Evolutionary conservation across 2,888 invertebrate species (phyloP).

Genomic region (Ophonus ardosiacus): DNA sequence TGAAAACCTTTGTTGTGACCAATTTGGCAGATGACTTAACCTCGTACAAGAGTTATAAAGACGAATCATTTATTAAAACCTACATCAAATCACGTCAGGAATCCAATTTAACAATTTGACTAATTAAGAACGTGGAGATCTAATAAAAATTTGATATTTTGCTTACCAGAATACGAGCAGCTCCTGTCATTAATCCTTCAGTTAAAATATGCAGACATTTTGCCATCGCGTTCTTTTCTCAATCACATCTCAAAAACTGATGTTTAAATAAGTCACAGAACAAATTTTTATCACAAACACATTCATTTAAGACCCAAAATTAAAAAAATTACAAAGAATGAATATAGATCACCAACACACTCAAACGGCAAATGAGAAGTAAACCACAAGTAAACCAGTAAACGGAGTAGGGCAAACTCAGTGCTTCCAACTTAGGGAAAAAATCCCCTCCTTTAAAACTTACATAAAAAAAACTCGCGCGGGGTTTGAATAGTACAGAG

Average conservation of each 20-base stretch:
- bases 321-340: conserved; percentile 57
- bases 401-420: conserved; percentile 37
- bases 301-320: conserved; percentile 44
- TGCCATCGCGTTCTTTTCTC: conserved; percentile 17
- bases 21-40: conserved; percentile 42
- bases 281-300: conserved; percentile 54
- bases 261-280: conserved; percentile 46
- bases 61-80: conserved; percentile 20
- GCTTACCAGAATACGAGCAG: conserved; percentile 52
- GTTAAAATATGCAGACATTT: conserved; percentile 38
- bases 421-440: conserved; percentile 17
- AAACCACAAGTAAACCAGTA: not conserved
- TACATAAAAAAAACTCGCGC: conserved; percentile 2
- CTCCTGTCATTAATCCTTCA: conserved; percentile 58
- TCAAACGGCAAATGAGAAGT: conserved; percentile 58
- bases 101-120: not conserved
- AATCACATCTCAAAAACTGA: conserved; percentile 49
- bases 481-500: too few species aligned
- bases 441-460: conserved; percentile 5
- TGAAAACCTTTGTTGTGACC: conserved; percentile 36
- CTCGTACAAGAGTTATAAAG: conserved; percentile 7
- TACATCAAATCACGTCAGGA: conserved; percentile 2
- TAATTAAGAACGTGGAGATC: not conserved
- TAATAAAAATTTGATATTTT: conserved; percentile 18
- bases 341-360: conserved; percentile 63